Percentiles rank a stretch among this genome's conserved stretches.
These are phyloP conservation scores for Doris montereyensis DNA, from an alignment of 2,888 invertebrate genomes.

Conservation along the genomic window DNA sequence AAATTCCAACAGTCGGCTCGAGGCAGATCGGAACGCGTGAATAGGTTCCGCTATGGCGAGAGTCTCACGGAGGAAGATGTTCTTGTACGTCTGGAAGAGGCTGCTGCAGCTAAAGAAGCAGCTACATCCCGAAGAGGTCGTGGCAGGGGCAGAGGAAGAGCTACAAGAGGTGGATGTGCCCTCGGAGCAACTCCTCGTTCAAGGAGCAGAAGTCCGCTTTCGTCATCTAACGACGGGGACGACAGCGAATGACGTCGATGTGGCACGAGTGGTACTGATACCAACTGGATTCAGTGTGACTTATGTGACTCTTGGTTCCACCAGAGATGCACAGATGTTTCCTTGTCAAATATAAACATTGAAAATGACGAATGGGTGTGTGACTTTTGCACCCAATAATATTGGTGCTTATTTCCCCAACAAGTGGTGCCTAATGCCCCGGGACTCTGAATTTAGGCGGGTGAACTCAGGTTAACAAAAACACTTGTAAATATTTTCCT, in stretches of 20 bases:
- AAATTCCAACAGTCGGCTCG: neutral
- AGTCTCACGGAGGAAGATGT: conserved; percentile 22
- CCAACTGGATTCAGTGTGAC: conserved; percentile 7
- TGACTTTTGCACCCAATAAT: conserved; percentile 16
- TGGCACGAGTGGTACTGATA: neutral
- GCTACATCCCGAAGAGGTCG: conserved; percentile 1
- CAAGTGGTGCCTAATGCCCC: conserved; percentile 23
- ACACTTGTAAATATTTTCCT: neutral
- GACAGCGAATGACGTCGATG: conserved; percentile 8
- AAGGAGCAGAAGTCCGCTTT: neutral
- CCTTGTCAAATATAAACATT: neutral
- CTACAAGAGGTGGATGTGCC: neutral
- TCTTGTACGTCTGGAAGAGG: conserved; percentile 5
- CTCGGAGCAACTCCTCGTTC: neutral
- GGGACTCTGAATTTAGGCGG: conserved; percentile 22
- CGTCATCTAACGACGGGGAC: neutral
- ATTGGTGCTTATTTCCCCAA: conserved; percentile 10
- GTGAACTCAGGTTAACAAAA: conserved; percentile 25
- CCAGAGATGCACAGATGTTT: neutral
- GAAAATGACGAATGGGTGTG: conserved; percentile 13
- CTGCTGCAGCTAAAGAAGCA: conserved; percentile 7
- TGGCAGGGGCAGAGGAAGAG: conserved; percentile 19
- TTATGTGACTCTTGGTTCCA: conserved; percentile 5
- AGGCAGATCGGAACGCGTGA: conserved; percentile 1
- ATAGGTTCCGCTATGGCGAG: conserved; percentile 22